phyloP scores from a whole-genome alignment of 2,888 invertebrate species.

The Phlogophora meticulosa region DNA sequence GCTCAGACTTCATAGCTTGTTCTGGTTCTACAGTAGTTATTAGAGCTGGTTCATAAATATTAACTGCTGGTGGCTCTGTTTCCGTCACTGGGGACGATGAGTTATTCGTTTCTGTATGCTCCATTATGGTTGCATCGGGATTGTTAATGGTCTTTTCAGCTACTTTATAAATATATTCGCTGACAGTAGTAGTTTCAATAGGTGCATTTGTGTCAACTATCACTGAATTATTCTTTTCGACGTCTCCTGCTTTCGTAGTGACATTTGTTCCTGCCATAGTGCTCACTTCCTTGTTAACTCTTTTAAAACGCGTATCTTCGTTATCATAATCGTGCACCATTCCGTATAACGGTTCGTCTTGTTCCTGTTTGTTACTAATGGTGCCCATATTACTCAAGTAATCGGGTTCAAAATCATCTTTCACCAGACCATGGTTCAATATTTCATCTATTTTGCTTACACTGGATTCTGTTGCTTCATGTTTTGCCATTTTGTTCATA shows the following conservation, averaged over 20 bases:
- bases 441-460: conserved; percentile 78
- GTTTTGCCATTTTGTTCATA: conserved; percentile 76
- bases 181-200: conserved; percentile 81
- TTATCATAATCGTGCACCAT: conserved; percentile 83
- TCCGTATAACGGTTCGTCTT: conserved; percentile 79
- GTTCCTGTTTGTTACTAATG: conserved; percentile 74
- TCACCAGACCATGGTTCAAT: conserved; percentile 73
- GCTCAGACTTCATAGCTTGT: conserved; percentile 62
- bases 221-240: conserved; percentile 38
- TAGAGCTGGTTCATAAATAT: conserved; percentile 3
- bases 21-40: conserved; percentile 21
- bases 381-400: conserved; percentile 81
- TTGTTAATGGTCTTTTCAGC: conserved; percentile 67
- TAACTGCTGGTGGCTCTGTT: conserved; percentile 30
- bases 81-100: conserved; percentile 23
- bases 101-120: conserved; percentile 37
- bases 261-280: conserved; percentile 24
- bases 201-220: conserved; percentile 49
- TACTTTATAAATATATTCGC: conserved; percentile 82
- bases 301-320: conserved; percentile 81
- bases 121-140: conserved; percentile 8
- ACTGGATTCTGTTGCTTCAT: conserved; percentile 76
- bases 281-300: conserved; percentile 74
- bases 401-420: conserved; percentile 86
- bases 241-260: conserved; percentile 23